A percentile compares a stretch with the other conserved stretches of the same genome.
These are phyloP conservation scores for Neodiprion pinetum DNA, from an alignment of 1,140 invertebrate genomes.

Conservation along the genomic window DNA sequence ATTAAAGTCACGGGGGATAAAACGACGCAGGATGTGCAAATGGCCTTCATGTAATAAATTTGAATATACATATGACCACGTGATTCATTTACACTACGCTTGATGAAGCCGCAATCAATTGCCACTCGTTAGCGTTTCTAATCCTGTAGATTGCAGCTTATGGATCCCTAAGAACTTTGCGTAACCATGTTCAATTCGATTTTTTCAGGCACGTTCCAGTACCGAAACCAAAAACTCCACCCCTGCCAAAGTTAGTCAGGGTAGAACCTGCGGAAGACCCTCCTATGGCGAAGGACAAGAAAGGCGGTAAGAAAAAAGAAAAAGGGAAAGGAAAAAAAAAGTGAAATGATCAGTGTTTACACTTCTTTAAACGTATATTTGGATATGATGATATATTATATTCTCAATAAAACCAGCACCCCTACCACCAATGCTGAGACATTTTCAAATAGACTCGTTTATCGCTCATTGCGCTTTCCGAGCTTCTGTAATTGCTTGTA, in stretches of 20 bases:
- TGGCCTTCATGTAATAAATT: slow-evolving; percentile 34
- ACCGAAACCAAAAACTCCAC: slow-evolving; percentile 33
- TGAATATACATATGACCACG: background rate
- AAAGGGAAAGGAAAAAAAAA: slow-evolving; percentile 14
- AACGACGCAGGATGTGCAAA: slow-evolving; percentile 29
- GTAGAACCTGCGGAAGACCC: background rate
- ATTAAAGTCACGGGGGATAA: slow-evolving; percentile 31
- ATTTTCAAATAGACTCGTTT: too few species aligned
- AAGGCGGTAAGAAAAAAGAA: background rate
- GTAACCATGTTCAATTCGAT: background rate
- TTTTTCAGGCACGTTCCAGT: slow-evolving; percentile 31
- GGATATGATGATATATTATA: too few species aligned
- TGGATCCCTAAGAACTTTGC: background rate
- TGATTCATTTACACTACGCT: slow-evolving; percentile 8
- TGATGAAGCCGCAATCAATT: background rate
- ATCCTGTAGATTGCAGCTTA: slow-evolving; percentile 11
- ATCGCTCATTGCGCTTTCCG: too few species aligned
- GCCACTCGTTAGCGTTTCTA: background rate
- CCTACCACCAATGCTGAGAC: too few species aligned
- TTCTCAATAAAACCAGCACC: too few species aligned
- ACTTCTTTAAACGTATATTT: too few species aligned
- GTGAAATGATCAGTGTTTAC: background rate
- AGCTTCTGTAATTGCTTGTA: too few species aligned
- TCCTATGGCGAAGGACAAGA: background rate
- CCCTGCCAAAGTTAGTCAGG: slow-evolving; percentile 23